These are phyloP conservation scores for Ceyx margarethae DNA, from an alignment of 2,113 vertebrate genomes.

Conservation along the genomic window DNA sequence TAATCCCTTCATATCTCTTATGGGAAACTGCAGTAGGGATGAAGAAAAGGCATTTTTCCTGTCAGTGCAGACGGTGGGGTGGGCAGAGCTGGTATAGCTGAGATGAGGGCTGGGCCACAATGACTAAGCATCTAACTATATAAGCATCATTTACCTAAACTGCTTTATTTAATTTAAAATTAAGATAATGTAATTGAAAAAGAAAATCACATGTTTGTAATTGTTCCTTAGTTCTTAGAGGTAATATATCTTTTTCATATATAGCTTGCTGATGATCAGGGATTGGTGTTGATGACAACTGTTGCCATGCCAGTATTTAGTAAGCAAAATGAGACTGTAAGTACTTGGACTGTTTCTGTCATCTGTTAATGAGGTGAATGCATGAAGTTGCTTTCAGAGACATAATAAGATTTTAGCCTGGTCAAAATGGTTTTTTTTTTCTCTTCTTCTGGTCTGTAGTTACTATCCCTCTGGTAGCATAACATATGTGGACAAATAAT, in stretches of 20 bases:
- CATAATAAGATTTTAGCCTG: neutral
- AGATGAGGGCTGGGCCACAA: neutral
- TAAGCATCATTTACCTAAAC: neutral
- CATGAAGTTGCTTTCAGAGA: neutral
- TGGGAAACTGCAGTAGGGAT: neutral
- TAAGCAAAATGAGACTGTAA: constrained; percentile 98
- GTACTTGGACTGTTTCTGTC: constrained; percentile 67
- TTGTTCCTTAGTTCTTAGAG: constrained; percentile 12
- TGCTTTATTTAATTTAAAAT: neutral
- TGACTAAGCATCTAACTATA: neutral
- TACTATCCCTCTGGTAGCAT: neutral
- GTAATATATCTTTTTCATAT: constrained; percentile 51
- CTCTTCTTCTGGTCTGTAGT: neutral
- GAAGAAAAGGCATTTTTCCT: neutral
- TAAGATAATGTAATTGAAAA: neutral
- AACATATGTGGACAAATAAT: neutral
- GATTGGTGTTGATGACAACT: constrained; percentile 94
- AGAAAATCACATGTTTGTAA: neutral
- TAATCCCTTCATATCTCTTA: neutral
- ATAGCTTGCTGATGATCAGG: constrained; percentile 89
- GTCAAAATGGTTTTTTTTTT: neutral
- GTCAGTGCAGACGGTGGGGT: neutral
- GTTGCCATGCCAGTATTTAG: constrained; percentile 99
- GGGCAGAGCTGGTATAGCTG: neutral
- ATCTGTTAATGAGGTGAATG: neutral